phyloP scores from a whole-genome alignment of 2,888 invertebrate genomes.

The Platycnemis pennipes region DNA sequence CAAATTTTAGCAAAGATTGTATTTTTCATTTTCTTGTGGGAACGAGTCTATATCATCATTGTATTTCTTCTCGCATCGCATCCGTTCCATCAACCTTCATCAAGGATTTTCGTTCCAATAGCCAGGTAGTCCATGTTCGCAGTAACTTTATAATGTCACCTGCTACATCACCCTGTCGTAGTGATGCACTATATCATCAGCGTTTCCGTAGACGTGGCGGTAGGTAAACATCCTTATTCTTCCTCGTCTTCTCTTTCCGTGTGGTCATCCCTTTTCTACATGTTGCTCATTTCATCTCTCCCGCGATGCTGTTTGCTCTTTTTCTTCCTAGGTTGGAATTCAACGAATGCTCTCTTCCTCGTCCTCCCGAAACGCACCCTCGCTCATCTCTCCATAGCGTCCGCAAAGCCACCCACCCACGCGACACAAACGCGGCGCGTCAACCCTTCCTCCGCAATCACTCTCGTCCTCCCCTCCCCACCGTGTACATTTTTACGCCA shows the following conservation, averaged over 20 bases:
- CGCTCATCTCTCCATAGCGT: neutral
- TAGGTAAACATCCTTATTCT: slow-evolving; percentile 47
- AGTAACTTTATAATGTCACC: neutral
- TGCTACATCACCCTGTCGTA: neutral
- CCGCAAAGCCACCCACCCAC: neutral
- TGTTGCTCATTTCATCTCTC: slow-evolving; percentile 29
- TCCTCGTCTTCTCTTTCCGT: slow-evolving; percentile 39
- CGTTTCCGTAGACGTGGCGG: neutral
- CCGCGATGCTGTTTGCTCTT: slow-evolving; percentile 31
- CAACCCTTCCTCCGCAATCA: neutral
- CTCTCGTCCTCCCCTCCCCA: neutral
- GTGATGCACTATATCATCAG: slow-evolving; percentile 13
- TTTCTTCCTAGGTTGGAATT: slow-evolving; percentile 29
- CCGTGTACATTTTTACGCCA: neutral
- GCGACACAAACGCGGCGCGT: neutral
- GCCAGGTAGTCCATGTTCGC: neutral
- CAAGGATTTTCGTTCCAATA: neutral
- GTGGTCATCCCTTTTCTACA: slow-evolving; percentile 32
- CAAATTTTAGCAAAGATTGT: too few relatives aligned
- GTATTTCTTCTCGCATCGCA: too few relatives aligned
- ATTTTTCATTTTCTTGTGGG: too few relatives aligned
- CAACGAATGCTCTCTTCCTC: slow-evolving; percentile 10
- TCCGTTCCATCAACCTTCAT: too few relatives aligned
- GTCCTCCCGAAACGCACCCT: neutral
- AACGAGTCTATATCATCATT: too few relatives aligned